Evolutionary conservation across 2,113 vertebrate species (phyloP), one percentile per base, ranked within the genome.

Genomic region (Melanostigma gelatinosum): DNA sequence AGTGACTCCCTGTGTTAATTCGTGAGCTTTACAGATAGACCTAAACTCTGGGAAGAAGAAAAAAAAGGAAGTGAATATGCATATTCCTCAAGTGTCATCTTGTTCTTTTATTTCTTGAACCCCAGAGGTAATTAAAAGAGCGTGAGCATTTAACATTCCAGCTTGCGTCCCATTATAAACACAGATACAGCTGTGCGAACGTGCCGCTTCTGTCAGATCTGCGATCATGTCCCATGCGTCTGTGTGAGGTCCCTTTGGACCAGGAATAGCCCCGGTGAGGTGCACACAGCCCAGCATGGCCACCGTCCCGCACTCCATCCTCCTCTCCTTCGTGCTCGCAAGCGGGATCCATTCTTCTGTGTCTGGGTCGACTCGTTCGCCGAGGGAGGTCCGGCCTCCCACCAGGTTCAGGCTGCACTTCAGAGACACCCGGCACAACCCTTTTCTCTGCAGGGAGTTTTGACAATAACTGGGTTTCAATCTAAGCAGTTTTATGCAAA

Each of bases 351-450:
- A 96, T 71, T 95, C 87, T 0, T 95, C 95, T 79, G 90, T 93
- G 64, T 95, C 95, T 18, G 94, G 94, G 85, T 96, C 94, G 11
- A 95, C 96, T 91, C 94, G 92, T 78, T 96, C 94, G 0, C 92
- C 90, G 58, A 94, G 94, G 1, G 95, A 94, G 20, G 96, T 95
- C 74, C 93, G 96, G 87, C 95, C 95, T 50, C 96, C 96, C 72
- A 96, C 95, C 76, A 96, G 87, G 87, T 96, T 94, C 62, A 96
- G 93, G 79, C 96, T 96, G 88, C 94, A 95, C 89, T 96, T 93
- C 82, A 95, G 75, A 0, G 95, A 91, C 85, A 96, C 91, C 16
- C 95, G 95, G 85, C 95, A 96, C 79, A 97, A 76, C 85, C 94
- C 93, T 0, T 34, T 94, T 95, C 85, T 96, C 96, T 96, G 87